Percentiles rank a stretch among this genome's conserved stretches.
Conservation (phyloP, 2,888 invertebrate species). For the Sinodicranocentrus sp. region DNA sequence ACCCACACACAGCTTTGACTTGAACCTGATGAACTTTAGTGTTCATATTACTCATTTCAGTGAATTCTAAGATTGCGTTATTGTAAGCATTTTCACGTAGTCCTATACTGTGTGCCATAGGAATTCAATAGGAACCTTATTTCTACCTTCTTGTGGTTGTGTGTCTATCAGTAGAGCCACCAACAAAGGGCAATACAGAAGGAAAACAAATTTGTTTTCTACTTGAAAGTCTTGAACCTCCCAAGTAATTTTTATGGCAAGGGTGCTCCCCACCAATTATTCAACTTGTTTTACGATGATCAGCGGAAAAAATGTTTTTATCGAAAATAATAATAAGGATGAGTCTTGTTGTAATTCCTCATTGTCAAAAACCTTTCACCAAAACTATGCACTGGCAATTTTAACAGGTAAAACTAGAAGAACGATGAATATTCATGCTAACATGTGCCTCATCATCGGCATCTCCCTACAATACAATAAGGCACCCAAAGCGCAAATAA, state of each 20-base stretch:
- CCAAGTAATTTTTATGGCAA: conserved; percentile 28
- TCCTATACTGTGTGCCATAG: no score
- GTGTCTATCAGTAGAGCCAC: no score
- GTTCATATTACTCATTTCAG: no score
- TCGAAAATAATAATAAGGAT: conserved; percentile 34
- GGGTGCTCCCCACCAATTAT: conserved; percentile 50
- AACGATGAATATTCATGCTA: conserved; percentile 29
- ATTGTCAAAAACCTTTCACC: conserved; percentile 52
- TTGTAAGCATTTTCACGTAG: no score
- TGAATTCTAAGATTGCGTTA: no score
- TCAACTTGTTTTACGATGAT: conserved; percentile 56
- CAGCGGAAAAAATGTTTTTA: conserved; percentile 30
- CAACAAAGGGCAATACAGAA: no score
- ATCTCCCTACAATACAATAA: neutral
- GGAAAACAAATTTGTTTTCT: conserved; percentile 36
- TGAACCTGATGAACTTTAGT: no score
- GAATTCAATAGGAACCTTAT: no score
- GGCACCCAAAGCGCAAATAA: no score
- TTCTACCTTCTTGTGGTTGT: no score
- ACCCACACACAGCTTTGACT: no score
- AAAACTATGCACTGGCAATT: conserved; percentile 37
- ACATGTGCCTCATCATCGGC: neutral
- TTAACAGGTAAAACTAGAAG: neutral
- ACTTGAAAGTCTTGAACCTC: conserved; percentile 18
- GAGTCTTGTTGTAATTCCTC: conserved; percentile 13